These are phyloP conservation scores for rat (Rattus norvegicus) DNA, from an alignment of 2,113 vertebrate genomes.

Conservation along the genomic window DNA sequence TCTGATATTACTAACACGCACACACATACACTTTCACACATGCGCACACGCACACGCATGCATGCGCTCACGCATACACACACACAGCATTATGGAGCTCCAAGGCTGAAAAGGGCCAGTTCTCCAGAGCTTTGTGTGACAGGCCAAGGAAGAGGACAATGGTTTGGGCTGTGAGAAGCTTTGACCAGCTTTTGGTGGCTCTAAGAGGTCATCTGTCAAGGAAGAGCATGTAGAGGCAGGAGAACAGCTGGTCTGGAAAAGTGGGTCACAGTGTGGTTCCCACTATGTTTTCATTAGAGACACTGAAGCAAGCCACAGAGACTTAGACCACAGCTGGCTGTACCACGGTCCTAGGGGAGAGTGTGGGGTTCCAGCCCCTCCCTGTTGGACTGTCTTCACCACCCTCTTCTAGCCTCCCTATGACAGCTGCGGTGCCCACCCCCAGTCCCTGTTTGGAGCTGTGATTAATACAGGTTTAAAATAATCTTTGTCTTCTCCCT, in stretches of 20 bases:
- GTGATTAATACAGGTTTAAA: conserved; percentile 85
- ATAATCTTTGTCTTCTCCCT: conserved; percentile 84
- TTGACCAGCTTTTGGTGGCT: neutral
- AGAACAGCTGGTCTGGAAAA: neutral
- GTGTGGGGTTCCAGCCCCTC: conserved; percentile 37
- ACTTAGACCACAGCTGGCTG: neutral
- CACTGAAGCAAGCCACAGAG: neutral
- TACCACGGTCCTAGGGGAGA: neutral
- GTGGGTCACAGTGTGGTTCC: neutral
- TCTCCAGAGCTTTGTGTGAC: neutral
- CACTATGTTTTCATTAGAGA: neutral
- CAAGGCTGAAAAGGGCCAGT: neutral
- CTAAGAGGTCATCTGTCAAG: neutral
- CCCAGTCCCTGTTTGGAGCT: conserved; percentile 82
- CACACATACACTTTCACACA: neutral
- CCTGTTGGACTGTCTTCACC: conserved; percentile 59
- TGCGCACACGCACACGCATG: no score
- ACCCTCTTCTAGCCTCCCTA: conserved; percentile 69
- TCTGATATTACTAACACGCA: neutral
- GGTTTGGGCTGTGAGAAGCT: neutral
- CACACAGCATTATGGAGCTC: neutral
- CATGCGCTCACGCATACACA: neutral
- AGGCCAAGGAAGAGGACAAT: neutral
- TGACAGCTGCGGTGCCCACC: conserved; percentile 82
- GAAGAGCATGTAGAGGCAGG: neutral